Evolutionary conservation across 2,113 vertebrate genomes (phyloP), one percentile per base, ranked within the genome.

Genomic region (Fulmarus glacialis): DNA sequence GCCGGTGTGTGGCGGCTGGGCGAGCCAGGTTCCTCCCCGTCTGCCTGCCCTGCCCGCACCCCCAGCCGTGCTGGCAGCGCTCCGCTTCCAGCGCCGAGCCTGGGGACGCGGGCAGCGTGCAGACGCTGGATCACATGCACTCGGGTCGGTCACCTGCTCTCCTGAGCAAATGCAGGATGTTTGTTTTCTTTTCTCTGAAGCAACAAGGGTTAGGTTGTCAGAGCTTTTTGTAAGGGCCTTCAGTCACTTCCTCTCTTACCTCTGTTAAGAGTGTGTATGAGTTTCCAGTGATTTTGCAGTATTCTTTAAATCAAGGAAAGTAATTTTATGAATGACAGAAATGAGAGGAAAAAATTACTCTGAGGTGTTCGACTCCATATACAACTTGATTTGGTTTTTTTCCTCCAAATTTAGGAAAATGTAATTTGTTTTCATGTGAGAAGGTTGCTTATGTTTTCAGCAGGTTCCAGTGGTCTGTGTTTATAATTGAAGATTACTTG

Each of bases 31-130:
- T 58, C 24, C 11, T 62, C 17, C 24, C 19, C 4, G 2, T 30
- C 36, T 63, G 26, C 32, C 43, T 40, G 64, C 60, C 60, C 53
- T 18, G 40, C 0, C 3, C 42, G 58, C 34, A 29, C 5, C 43
- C 32, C 1, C 40, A 47, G 58, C 72, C 4, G 0, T 36, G 43
- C 60, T 19, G 30, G 52, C 89, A 85, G 24, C 1, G 4, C 47
- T 71, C 9, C 0, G 7, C 8, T 34, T n/a, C 23, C 56, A 71
- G n/a, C 2, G 0, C 18, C 4, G 4, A 38, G 79, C 74, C 20
- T 23, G 62, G n/a, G 20, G 32, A 38, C 2, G 2, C 5, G 20
- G 63, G 36, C 82, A 74, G 56, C 4, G 4, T 16, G 20, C 38
- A 9, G 18, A 20, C 7, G 3, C 52, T 5, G 4, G 50, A 11